These are phyloP conservation scores for Misgurnus mizolepis DNA, from an alignment of 2,113 vertebrate species.

Conservation along the genomic window DNA sequence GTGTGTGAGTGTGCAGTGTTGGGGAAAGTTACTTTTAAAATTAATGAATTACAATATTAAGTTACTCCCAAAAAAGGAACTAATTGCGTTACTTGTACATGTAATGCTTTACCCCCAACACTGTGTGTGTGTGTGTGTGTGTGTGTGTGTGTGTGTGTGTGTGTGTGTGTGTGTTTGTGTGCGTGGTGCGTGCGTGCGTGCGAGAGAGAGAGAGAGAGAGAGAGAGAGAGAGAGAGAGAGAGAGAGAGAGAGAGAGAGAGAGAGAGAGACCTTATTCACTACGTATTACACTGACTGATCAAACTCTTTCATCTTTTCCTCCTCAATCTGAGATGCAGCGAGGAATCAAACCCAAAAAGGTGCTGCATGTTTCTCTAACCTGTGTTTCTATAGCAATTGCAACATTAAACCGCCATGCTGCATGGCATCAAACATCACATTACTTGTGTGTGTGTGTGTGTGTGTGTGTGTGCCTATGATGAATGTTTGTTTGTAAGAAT, in stretches of 20 bases:
- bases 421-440: conserved; percentile 37
- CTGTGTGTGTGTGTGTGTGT: not conserved
- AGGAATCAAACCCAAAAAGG: conserved; percentile 60
- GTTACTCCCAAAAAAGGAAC: too few relatives aligned
- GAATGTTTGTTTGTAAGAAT: conserved; percentile 13
- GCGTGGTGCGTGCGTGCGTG: too few relatives aligned
- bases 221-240: too few relatives aligned
- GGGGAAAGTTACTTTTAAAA: too few relatives aligned
- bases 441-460: not conserved
- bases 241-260: too few relatives aligned
- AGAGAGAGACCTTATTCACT: conserved; percentile 7
- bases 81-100: too few relatives aligned
- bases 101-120: too few relatives aligned
- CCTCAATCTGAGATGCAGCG: conserved; percentile 51
- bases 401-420: conserved; percentile 11
- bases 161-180: too few relatives aligned
- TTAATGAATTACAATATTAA: too few relatives aligned
- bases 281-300: not conserved
- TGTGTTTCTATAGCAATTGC: conserved; percentile 29
- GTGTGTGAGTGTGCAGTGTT: not conserved
- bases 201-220: too few relatives aligned
- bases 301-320: conserved; percentile 43
- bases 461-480: conserved; percentile 16
- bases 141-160: too few relatives aligned
- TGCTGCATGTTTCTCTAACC: conserved; percentile 57